A percentile compares a stretch with the other conserved stretches of the same genome.
Evolutionary conservation across 2,888 invertebrate species (phyloP).

Genomic region (Parnassius mnemosyne): DNA sequence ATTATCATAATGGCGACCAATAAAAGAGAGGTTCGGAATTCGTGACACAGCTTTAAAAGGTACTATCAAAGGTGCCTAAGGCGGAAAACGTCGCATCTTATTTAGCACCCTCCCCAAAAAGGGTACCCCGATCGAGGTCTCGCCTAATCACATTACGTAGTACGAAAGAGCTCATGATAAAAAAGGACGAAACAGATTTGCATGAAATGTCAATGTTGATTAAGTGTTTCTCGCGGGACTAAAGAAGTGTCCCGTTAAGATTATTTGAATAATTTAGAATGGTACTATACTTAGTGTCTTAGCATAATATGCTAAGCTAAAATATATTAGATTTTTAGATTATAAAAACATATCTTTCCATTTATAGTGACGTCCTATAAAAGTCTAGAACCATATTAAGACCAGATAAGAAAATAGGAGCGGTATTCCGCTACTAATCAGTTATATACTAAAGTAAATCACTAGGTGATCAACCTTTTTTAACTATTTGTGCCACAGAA

Average conservation of each 20-base stretch:
- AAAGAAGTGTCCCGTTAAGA: slow-evolving; percentile 30
- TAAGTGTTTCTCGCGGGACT: slow-evolving; percentile 44
- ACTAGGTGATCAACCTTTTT: too few relatives aligned
- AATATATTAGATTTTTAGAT: too few relatives aligned
- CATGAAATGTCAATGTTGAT: slow-evolving; percentile 74
- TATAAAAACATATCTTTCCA: too few relatives aligned
- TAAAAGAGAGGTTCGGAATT: slow-evolving; percentile 77
- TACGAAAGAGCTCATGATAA: slow-evolving; percentile 70
- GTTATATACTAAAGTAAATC: too few relatives aligned
- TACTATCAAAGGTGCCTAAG: slow-evolving; percentile 76
- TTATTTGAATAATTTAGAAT: slow-evolving; percentile 32
- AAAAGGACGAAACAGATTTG: slow-evolving; percentile 74
- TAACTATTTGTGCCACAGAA: too few relatives aligned
- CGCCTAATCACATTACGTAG: slow-evolving; percentile 75
- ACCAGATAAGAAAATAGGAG: too few relatives aligned
- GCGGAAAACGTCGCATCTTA: slow-evolving; percentile 79
- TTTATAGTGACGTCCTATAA: too few relatives aligned
- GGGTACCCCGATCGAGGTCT: slow-evolving; percentile 58
- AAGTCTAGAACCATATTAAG: too few relatives aligned
- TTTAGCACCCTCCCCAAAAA: slow-evolving; percentile 69
- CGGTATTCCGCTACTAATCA: too few relatives aligned
- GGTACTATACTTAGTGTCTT: too few relatives aligned
- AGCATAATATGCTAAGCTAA: too few relatives aligned
- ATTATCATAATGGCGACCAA: slow-evolving; percentile 79
- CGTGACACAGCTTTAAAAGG: slow-evolving; percentile 77